Conservation (phyloP, 1,140 invertebrate species). For the Parasteatoda tepidariorum region DNA sequence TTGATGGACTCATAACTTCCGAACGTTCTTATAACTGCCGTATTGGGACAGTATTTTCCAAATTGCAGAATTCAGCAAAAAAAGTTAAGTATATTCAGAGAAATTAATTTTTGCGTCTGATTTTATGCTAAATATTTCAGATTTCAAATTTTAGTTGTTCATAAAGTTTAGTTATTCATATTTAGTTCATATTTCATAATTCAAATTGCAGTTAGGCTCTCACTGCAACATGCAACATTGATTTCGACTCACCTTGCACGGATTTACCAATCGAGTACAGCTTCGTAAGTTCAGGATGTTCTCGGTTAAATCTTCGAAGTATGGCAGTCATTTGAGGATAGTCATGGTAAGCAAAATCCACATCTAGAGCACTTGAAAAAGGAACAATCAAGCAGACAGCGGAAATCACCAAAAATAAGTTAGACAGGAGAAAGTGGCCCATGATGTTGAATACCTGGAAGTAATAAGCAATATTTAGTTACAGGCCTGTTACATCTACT, state of each 20-base stretch:
- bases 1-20: no score
- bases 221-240: no score
- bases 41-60: no score
- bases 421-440: not conserved
- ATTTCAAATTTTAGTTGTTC: no score
- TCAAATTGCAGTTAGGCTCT: no score
- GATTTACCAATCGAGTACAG: slow-evolving; percentile 94
- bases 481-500: no score
- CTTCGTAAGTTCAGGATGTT: slow-evolving; percentile 86
- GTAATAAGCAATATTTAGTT: not conserved
- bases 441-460: not conserved
- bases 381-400: not conserved
- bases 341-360: slow-evolving; percentile 85
- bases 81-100: no score
- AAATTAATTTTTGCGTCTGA: no score
- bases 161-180: no score
- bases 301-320: slow-evolving; percentile 80
- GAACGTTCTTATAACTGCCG: no score
- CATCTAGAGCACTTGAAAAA: slow-evolving; percentile 67
- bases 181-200: not conserved
- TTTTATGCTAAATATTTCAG: no score
- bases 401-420: not conserved
- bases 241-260: slow-evolving; percentile 78
- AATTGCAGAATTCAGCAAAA: no score
- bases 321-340: slow-evolving; percentile 87